These are phyloP conservation scores for Caenorhabditis elegans DNA, from an alignment of 1,140 invertebrate species.

Conservation along the genomic window WBcel235 BX284606.5:16318001-16318500, in stretches of 20 bases:
- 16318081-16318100: background rate
- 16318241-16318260: background rate
- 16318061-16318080: background rate
- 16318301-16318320: background rate
- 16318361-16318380: too few relatives aligned
- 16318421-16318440: too few relatives aligned
- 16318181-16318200: constrained; percentile 27
- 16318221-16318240: background rate
- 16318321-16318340: too few relatives aligned
- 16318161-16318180: constrained; percentile 1
- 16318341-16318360: too few relatives aligned
- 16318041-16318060: background rate
- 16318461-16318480: too few relatives aligned
- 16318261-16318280: background rate
- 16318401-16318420: too few relatives aligned
- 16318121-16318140: background rate
- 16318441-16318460: too few relatives aligned
- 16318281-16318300: background rate
- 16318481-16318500: too few relatives aligned
- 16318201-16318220: constrained; percentile 1
- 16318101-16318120: background rate
- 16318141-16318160: background rate
- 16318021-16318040: constrained; percentile 4
- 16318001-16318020: background rate
- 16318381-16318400: too few relatives aligned